Percentiles rank a stretch among this genome's conserved stretches.
phyloP scores from a whole-genome alignment of 2,797 vertebrate genomes.

The Sciaenops ocellatus region DNA sequence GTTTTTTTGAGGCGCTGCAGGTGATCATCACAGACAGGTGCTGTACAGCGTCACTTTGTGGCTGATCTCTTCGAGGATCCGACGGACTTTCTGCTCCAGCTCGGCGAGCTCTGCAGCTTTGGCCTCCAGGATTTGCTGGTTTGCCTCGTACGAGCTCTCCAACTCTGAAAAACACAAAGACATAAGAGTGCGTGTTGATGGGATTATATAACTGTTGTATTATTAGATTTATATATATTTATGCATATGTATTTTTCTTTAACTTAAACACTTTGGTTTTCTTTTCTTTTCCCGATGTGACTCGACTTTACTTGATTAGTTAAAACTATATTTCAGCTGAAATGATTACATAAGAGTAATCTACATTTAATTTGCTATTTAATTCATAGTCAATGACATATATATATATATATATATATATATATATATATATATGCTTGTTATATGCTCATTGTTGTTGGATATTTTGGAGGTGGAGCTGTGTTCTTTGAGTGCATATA shows the following conservation, averaged over 20 bases:
- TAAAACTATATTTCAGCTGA: not conserved
- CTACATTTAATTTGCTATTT: too few relatives aligned
- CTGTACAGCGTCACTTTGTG: conserved; percentile 93
- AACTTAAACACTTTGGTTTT: not conserved
- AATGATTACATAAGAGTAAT: too few relatives aligned
- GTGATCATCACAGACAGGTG: conserved; percentile 84
- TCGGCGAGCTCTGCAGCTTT: conserved; percentile 89
- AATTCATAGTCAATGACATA: too few relatives aligned
- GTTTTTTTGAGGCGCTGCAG: not conserved
- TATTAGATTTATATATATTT: too few relatives aligned
- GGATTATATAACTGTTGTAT: too few relatives aligned
- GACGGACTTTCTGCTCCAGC: conserved; percentile 88
- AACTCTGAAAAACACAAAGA: conserved; percentile 83
- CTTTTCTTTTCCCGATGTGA: not conserved
- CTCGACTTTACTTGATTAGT: not conserved
- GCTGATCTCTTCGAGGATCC: conserved; percentile 92
- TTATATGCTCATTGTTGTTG: too few relatives aligned
- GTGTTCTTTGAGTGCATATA: too few relatives aligned
- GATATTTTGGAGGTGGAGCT: too few relatives aligned
- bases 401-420: too few relatives aligned
- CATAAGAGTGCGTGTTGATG: too few relatives aligned
- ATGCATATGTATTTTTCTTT: too few relatives aligned
- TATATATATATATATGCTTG: too few relatives aligned
- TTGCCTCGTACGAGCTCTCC: conserved; percentile 90
- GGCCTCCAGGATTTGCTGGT: conserved; percentile 90